A percentile compares a stretch with the other conserved stretches of the same genome.
Evolutionary conservation across 2,797 vertebrate species (phyloP).

Genomic region (Esox lucius): DNA sequence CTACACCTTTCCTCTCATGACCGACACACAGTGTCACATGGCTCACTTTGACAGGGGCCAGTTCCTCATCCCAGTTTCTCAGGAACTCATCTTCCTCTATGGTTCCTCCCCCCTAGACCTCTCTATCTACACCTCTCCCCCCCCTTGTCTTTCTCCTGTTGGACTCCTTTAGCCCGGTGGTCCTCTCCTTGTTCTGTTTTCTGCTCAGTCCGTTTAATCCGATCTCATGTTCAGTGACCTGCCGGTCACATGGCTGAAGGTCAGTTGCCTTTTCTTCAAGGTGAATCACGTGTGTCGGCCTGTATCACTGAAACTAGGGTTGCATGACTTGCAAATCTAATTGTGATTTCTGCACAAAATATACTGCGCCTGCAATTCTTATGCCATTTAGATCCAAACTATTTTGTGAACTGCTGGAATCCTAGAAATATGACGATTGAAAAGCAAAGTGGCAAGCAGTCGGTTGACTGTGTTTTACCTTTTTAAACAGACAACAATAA

Average conservation of each 20-base stretch:
- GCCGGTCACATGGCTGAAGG: slow-evolving; percentile 87
- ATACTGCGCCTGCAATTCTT: too few relatives aligned
- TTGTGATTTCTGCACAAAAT: too few relatives aligned
- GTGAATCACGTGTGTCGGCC: not conserved
- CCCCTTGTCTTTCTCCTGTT: not conserved
- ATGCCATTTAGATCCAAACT: too few relatives aligned
- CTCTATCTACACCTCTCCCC: slow-evolving; percentile 39
- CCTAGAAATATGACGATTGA: too few relatives aligned
- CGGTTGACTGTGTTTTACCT: too few relatives aligned
- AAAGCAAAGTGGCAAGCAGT: too few relatives aligned
- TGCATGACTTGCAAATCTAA: too few relatives aligned
- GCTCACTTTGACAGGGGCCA: slow-evolving; percentile 32
- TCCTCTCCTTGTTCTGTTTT: slow-evolving; percentile 78
- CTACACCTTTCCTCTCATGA: slow-evolving; percentile 20
- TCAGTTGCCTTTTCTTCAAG: slow-evolving; percentile 73
- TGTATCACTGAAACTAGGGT: not conserved
- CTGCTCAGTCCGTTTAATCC: slow-evolving; percentile 57
- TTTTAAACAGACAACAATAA: too few relatives aligned
- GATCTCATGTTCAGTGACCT: slow-evolving; percentile 79
- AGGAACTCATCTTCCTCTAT: not conserved
- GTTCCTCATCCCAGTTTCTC: slow-evolving; percentile 49
- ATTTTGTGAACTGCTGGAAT: too few relatives aligned
- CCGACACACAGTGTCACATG: slow-evolving; percentile 47
- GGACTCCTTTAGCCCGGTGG: too few relatives aligned
- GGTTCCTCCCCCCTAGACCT: not conserved